These are phyloP conservation scores for Laticauda colubrina DNA, from an alignment of 2,113 vertebrate genomes.

Conservation along the genomic window DNA sequence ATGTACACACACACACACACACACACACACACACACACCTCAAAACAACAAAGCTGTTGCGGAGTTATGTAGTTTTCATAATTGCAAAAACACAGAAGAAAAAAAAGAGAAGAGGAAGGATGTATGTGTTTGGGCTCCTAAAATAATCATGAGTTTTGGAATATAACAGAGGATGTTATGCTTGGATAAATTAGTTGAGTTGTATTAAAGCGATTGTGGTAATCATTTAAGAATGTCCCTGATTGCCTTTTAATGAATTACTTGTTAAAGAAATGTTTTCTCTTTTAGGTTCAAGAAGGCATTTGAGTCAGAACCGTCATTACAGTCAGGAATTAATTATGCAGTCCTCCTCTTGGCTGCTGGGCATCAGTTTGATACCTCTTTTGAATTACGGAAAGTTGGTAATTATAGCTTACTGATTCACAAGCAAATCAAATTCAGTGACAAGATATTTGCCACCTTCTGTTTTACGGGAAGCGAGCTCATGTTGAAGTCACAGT, in stretches of 20 bases:
- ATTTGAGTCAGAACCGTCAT: slow-evolving; percentile 95
- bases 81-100: background rate
- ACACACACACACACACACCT: no score
- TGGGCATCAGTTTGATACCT: slow-evolving; percentile 95
- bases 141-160: slow-evolving; percentile 55
- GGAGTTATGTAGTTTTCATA: background rate
- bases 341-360: slow-evolving; percentile 93
- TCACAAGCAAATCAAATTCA: slow-evolving; percentile 45
- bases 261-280: slow-evolving; percentile 54
- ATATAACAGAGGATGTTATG: slow-evolving; percentile 60
- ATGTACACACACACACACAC: no score
- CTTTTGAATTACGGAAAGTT: slow-evolving; percentile 97
- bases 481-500: background rate
- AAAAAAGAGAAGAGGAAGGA: slow-evolving; percentile 40
- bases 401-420: slow-evolving; percentile 79
- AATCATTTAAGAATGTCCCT: slow-evolving; percentile 47
- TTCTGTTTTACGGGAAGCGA: background rate
- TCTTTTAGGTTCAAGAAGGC: slow-evolving; percentile 90
- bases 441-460: background rate
- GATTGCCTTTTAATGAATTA: slow-evolving; percentile 46
- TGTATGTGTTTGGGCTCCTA: slow-evolving; percentile 54
- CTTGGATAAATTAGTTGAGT: slow-evolving; percentile 48
- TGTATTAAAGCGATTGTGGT: slow-evolving; percentile 65
- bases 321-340: slow-evolving; percentile 98
- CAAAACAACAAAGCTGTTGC: background rate